phyloP scores from a whole-genome alignment of 2,888 invertebrate species.

The Polyommatus iphigenia region DNA sequence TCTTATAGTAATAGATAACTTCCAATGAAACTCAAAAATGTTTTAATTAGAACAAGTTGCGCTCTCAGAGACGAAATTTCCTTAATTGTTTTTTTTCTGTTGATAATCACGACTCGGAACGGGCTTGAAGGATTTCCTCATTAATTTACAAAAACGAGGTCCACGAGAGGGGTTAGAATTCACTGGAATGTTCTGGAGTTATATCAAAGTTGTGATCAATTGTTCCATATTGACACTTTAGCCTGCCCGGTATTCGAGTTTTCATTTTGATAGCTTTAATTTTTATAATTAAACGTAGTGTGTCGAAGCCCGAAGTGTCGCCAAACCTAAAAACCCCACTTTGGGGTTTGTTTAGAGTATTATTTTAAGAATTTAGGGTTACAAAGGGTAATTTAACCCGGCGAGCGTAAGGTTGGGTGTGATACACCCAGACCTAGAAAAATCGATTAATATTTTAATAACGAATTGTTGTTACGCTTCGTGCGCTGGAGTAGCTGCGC shows the following conservation, averaged over 20 bases:
- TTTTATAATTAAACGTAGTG: not conserved
- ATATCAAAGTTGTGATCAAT: conserved; percentile 18
- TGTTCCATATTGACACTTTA: not conserved
- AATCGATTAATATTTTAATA: too few species aligned
- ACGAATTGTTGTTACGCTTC: too few species aligned
- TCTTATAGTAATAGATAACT: too few species aligned
- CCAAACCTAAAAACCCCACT: too few species aligned
- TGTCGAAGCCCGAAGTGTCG: too few species aligned
- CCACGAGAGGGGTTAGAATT: conserved; percentile 40
- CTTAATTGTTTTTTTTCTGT: conserved; percentile 56
- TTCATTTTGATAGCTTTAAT: not conserved
- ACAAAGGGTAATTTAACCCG: too few species aligned
- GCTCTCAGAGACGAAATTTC: conserved; percentile 49
- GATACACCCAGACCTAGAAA: too few species aligned
- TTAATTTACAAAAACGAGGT: conserved; percentile 53
- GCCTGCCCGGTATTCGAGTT: not conserved
- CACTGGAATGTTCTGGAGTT: conserved; percentile 11
- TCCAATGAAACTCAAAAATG: conserved; percentile 42
- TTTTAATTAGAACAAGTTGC: conserved; percentile 62
- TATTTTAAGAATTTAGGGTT: too few species aligned
- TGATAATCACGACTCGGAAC: conserved; percentile 52
- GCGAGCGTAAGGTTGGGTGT: too few species aligned
- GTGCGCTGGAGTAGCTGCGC: too few species aligned
- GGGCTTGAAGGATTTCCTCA: conserved; percentile 54
- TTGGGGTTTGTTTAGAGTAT: too few species aligned